Base-by-base conservation (phyloP, 2,113 vertebrate genomes). In the Pollimyrus isidori region DNA sequence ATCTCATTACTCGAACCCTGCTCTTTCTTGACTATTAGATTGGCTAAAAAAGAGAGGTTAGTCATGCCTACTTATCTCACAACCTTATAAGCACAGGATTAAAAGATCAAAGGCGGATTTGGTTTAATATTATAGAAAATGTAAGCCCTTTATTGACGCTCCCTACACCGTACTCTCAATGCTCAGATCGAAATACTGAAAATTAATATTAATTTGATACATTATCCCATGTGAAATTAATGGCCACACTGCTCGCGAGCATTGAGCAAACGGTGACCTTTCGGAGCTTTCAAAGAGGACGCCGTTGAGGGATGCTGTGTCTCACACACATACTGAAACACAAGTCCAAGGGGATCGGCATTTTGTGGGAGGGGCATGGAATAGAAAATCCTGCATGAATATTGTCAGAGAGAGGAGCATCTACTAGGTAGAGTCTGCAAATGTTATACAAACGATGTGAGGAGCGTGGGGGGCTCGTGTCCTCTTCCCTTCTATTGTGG, bases 71-170 rank as follows among this genome's bases (percentile, higher is more conserved):
- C 97, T 98, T 98, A 98, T 99, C 97, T 97, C 95, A 96, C 97
- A 98, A 97, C 97, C 96, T 97, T 98, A 97, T 97, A 97, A 97
- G 97, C 94, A 94, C 94, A 91, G 97, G 97, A 99, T 99, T 98
- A 98, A 96, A 96, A 98, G 97, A 99, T 99, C 97, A 98, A 98
- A 99, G 97, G 95, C 94, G 92, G 97, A 96, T 97, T 97, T 96
- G 96, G 97, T 96, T 96, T 96, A 96, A 96, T 95, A 94, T 96
- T 96, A 97, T 96, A 97, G 96, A 96, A 95, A 95, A 96, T 94
- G 94, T 97, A 97, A 97, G 96, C 97, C 95, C 95, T 95, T 94
- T 95, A 95, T 95, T 95, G 95, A 94, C 93, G 94, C 94, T 94
- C 93, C 93, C 93, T 93, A 94, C 92, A 93, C 93, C 93, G 86